Conservation (phyloP, 2,797 vertebrate genomes). For the Nannoperca obscura region DNA sequence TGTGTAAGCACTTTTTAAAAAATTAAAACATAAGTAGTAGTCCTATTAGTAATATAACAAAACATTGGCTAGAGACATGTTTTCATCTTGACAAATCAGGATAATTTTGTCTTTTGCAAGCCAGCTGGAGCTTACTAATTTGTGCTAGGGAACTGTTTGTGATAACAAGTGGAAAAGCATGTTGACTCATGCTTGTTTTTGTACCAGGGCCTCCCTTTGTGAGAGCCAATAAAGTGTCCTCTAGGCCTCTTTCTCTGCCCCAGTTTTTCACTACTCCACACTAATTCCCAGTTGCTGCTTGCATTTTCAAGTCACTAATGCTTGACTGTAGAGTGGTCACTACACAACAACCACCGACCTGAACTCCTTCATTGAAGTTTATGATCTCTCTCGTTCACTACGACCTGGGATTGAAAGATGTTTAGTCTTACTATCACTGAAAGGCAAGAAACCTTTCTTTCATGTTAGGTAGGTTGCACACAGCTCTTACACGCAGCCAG, state of each 20-base stretch:
- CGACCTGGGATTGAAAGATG: not conserved
- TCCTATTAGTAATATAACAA: slow-evolving; percentile 3
- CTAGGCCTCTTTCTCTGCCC: not conserved
- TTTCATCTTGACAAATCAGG: slow-evolving; percentile 13
- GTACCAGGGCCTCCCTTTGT: slow-evolving; percentile 49
- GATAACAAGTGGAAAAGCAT: slow-evolving; percentile 30
- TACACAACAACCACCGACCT: not conserved
- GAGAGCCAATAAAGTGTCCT: slow-evolving; percentile 46
- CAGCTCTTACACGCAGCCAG: no score
- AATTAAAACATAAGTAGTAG: not conserved
- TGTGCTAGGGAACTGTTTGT: slow-evolving; percentile 13
- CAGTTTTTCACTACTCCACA: not conserved
- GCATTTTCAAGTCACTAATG: not conserved
- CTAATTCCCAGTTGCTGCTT: not conserved
- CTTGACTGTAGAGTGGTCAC: not conserved
- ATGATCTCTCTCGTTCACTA: not conserved
- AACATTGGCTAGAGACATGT: not conserved
- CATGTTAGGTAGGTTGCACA: no score
- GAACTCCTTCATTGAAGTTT: not conserved
- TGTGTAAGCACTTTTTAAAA: not conserved
- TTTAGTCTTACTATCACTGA: not conserved
- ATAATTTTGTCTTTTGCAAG: not conserved
- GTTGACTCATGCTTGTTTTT: slow-evolving; percentile 46
- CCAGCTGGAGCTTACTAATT: slow-evolving; percentile 8
- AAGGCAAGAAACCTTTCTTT: not conserved